These are phyloP conservation scores for Alviniconcha marisindica DNA, from an alignment of 1,140 invertebrate genomes.

Conservation along the genomic window DNA sequence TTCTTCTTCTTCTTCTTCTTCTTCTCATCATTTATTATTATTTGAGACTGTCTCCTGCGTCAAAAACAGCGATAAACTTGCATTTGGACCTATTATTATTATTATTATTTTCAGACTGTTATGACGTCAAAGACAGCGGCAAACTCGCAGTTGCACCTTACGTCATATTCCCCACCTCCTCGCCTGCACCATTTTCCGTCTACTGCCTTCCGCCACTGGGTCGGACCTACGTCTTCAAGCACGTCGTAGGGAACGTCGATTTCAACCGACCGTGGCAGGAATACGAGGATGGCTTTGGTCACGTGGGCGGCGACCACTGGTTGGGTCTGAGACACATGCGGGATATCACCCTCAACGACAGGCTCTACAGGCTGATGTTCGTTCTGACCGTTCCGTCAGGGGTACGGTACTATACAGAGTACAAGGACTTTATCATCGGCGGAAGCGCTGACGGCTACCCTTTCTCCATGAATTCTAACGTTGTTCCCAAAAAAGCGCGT, in stretches of 20 bases:
- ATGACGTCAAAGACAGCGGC: too few relatives aligned
- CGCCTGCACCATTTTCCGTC: background rate
- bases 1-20: too few relatives aligned
- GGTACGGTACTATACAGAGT: background rate
- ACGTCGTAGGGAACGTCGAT: background rate
- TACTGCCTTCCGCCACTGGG: background rate
- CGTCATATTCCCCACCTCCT: background rate
- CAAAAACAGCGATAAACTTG: too few relatives aligned
- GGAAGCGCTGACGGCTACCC: background rate
- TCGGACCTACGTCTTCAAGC: background rate
- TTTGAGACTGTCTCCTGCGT: too few relatives aligned
- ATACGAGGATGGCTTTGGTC: constrained; percentile 19
- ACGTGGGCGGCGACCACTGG: background rate
- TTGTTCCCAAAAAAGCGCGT: background rate
- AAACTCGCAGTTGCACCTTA: too few relatives aligned
- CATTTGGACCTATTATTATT: too few relatives aligned
- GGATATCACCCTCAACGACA: background rate
- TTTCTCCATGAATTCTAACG: background rate
- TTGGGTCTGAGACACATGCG: constrained; percentile 27
- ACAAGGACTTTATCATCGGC: background rate
- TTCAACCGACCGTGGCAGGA: constrained; percentile 28
- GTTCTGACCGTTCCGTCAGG: background rate
- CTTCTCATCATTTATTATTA: too few relatives aligned
- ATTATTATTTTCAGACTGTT: too few relatives aligned
- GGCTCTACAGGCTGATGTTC: background rate